Evolutionary conservation across 1,140 invertebrate species (phyloP).

Genomic region (Macrocentrus cingulum): DNA sequence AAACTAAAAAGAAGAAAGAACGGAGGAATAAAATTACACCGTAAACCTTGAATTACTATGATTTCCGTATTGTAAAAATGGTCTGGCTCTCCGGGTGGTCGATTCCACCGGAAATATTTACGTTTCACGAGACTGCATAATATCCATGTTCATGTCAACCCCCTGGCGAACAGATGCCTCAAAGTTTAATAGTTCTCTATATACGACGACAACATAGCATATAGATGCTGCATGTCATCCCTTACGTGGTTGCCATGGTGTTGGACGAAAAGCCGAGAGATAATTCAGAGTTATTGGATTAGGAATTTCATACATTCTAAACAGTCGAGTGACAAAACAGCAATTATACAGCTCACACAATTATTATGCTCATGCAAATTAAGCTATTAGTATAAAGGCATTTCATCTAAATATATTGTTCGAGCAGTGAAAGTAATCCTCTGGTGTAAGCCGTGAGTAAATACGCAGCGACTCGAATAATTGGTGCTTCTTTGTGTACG

Average conservation of each 20-base stretch:
- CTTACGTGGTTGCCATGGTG: neutral
- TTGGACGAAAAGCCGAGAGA: neutral
- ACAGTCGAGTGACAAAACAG: no score
- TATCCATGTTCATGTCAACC: slow-evolving; percentile 28
- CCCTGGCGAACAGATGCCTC: slow-evolving; percentile 12
- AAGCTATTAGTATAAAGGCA: no score
- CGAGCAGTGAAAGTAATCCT: neutral
- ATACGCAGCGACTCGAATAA: neutral
- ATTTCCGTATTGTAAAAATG: slow-evolving; percentile 1
- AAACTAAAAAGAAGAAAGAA: no score
- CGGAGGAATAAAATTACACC: no score
- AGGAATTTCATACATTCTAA: no score
- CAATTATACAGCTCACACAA: no score
- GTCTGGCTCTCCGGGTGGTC: slow-evolving; percentile 28
- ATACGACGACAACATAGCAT: no score
- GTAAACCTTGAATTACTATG: neutral
- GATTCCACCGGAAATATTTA: slow-evolving; percentile 26
- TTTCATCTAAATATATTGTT: no score
- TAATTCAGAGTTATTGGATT: no score
- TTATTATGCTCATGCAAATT: no score
- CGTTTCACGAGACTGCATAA: slow-evolving; percentile 33
- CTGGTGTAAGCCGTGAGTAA: neutral
- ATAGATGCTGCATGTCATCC: neutral
- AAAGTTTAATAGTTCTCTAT: slow-evolving; percentile 21
- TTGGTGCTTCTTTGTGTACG: neutral